Evolutionary conservation across 2,113 vertebrate genomes (phyloP).

Genomic region (Pseudopipra pipra): DNA sequence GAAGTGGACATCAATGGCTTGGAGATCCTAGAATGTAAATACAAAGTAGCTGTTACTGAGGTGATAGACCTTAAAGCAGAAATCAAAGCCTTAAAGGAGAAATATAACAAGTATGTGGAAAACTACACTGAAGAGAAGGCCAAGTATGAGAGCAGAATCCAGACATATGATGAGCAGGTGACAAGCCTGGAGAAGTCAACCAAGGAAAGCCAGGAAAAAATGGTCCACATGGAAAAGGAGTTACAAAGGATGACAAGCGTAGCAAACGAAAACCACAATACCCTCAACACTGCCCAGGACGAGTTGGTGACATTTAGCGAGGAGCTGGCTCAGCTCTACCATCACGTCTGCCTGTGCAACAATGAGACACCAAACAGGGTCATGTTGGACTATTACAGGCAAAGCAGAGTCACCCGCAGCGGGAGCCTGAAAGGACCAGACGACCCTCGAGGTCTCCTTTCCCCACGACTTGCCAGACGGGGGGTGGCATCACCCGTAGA

Average conservation of each 20-base stretch:
- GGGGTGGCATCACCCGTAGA: slow-evolving; percentile 78
- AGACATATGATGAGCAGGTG: slow-evolving; percentile 83
- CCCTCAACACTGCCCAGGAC: slow-evolving; percentile 92
- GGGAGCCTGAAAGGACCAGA: slow-evolving; percentile 92
- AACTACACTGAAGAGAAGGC: slow-evolving; percentile 84
- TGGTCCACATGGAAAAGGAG: slow-evolving; percentile 86
- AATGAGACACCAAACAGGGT: slow-evolving; percentile 97
- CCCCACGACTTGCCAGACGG: slow-evolving; percentile 87
- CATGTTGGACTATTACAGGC: slow-evolving; percentile 97
- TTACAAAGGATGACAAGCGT: slow-evolving; percentile 79
- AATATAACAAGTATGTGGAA: slow-evolving; percentile 90
- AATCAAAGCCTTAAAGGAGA: slow-evolving; percentile 95
- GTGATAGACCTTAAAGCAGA: slow-evolving; percentile 97
- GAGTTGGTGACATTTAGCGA: slow-evolving; percentile 97
- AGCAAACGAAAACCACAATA: slow-evolving; percentile 87
- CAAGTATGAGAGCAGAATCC: slow-evolving; percentile 82
- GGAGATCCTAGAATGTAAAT: slow-evolving; percentile 95
- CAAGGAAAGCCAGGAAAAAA: slow-evolving; percentile 84
- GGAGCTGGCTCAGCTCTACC: slow-evolving; percentile 96
- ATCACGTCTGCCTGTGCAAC: slow-evolving; percentile 97
- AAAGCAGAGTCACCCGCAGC: slow-evolving; percentile 88
- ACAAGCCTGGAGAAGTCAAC: slow-evolving; percentile 81
- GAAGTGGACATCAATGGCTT: slow-evolving; percentile 88
- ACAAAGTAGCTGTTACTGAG: slow-evolving; percentile 94
- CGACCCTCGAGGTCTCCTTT: slow-evolving; percentile 88